Evolutionary conservation across 2,888 invertebrate species (phyloP).

Genomic region (Magallana nippona): DNA sequence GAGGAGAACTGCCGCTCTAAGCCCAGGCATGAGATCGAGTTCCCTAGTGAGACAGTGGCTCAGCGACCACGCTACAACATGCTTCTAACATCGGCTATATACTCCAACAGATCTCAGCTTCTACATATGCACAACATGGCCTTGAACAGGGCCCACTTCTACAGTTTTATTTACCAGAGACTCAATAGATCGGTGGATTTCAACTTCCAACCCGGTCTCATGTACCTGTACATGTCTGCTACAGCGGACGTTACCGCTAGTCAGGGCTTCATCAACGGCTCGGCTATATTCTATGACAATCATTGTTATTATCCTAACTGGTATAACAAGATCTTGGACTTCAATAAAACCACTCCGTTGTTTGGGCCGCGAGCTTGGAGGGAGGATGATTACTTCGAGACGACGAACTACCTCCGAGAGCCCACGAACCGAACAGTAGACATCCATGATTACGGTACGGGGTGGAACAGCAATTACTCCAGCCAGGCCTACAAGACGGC

Average conservation of each 20-base stretch:
- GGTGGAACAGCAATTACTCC: constrained; percentile 92
- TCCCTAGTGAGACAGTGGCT: constrained; percentile 91
- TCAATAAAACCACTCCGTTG: constrained; percentile 95
- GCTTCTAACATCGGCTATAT: constrained; percentile 88
- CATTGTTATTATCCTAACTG: constrained; percentile 95
- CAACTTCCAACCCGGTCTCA: constrained; percentile 95
- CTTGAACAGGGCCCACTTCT: constrained; percentile 94
- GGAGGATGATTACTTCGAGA: constrained; percentile 84
- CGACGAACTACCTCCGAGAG: constrained; percentile 95
- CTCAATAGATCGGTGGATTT: constrained; percentile 69
- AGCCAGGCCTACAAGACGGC: constrained; percentile 94
- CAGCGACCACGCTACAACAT: constrained; percentile 83
- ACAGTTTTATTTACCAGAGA: constrained; percentile 73
- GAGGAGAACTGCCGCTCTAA: constrained; percentile 94
- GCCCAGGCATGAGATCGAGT: constrained; percentile 89
- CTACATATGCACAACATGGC: constrained; percentile 97
- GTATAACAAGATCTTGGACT: constrained; percentile 89
- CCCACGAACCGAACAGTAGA: constrained; percentile 95
- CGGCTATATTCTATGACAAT: constrained; percentile 95
- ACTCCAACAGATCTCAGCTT: constrained; percentile 91
- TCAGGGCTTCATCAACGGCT: constrained; percentile 89
- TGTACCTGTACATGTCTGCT: constrained; percentile 97
- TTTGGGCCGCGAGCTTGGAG: constrained; percentile 95
- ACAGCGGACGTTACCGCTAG: constrained; percentile 97
- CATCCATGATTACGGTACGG: constrained; percentile 83